Evolutionary conservation across 2,888 invertebrate species (phyloP).

Genomic region (Oligia latruncula): DNA sequence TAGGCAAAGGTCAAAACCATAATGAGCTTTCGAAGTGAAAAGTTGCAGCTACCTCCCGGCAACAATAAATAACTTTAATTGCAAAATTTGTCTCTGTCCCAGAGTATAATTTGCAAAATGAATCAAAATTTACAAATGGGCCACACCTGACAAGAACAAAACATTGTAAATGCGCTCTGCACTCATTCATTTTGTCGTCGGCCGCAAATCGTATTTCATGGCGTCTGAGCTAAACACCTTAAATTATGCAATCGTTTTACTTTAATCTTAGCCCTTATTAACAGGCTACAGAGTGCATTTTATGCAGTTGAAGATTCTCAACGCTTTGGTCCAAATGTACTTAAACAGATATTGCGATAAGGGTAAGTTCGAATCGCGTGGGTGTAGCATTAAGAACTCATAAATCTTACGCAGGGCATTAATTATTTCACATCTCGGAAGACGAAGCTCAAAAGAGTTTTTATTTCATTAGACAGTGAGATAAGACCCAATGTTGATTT

Average conservation of each 20-base stretch:
- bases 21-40: constrained; percentile 39
- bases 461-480: constrained; percentile 85
- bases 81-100: constrained; percentile 64
- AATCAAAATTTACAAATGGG: constrained; percentile 68
- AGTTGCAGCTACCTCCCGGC: constrained; percentile 15
- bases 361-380: constrained; percentile 76
- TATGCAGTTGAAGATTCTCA: constrained; percentile 28
- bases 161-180: constrained; percentile 73
- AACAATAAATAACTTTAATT: constrained; percentile 52
- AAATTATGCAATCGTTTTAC: constrained; percentile 58
- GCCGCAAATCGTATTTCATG: constrained; percentile 76
- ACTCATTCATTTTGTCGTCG: constrained; percentile 78
- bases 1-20: neutral
- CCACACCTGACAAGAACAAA: constrained; percentile 71
- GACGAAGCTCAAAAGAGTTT: constrained; percentile 74
- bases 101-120: constrained; percentile 42
- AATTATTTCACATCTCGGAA: constrained; percentile 81
- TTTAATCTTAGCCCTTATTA: constrained; percentile 49
- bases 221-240: constrained; percentile 64
- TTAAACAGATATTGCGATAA: constrained; percentile 72
- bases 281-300: constrained; percentile 54
- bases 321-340: constrained; percentile 65
- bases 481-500: constrained; percentile 83
- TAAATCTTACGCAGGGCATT: constrained; percentile 82
- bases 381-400: constrained; percentile 86